Evolutionary conservation across 2,888 invertebrate species (phyloP).

Genomic region (Lochmaea crataegi): DNA sequence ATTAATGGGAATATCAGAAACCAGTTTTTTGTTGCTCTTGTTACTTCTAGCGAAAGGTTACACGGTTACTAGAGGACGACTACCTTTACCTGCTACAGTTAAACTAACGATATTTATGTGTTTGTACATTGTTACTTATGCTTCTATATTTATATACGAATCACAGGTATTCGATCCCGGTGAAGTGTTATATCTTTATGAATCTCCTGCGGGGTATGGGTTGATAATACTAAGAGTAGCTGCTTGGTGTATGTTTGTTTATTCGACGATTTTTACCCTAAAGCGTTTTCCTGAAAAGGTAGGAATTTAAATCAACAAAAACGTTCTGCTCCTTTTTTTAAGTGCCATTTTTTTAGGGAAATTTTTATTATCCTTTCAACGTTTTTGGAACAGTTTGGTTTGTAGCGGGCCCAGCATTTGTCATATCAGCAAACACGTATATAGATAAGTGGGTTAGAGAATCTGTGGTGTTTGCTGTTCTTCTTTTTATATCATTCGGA

Average conservation of each 20-base stretch:
- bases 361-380: conserved; percentile 87
- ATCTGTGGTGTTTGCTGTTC: conserved; percentile 76
- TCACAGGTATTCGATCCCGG: conserved; percentile 91
- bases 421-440: conserved; percentile 80
- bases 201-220: conserved; percentile 90
- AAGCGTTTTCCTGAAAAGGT: conserved; percentile 87
- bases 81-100: conserved; percentile 78
- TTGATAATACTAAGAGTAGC: conserved; percentile 79
- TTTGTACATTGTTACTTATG: conserved; percentile 78
- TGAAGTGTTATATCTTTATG: conserved; percentile 88
- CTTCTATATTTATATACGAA: conserved; percentile 83
- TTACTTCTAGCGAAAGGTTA: conserved; percentile 90
- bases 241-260: conserved; percentile 87
- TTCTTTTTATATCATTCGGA: conserved; percentile 71
- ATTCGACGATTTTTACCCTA: conserved; percentile 76
- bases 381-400: conserved; percentile 89
- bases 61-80: conserved; percentile 86
- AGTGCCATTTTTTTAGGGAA: conserved; percentile 64
- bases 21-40: conserved; percentile 80
- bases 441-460: conserved; percentile 86
- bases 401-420: conserved; percentile 83
- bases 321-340: too few species aligned
- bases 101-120: conserved; percentile 86
- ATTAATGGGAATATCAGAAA: conserved; percentile 78
- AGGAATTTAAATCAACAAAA: conserved; percentile 29